phyloP scores from a whole-genome alignment of 2,888 invertebrate genomes.

The Osedax fenrisi region DNA sequence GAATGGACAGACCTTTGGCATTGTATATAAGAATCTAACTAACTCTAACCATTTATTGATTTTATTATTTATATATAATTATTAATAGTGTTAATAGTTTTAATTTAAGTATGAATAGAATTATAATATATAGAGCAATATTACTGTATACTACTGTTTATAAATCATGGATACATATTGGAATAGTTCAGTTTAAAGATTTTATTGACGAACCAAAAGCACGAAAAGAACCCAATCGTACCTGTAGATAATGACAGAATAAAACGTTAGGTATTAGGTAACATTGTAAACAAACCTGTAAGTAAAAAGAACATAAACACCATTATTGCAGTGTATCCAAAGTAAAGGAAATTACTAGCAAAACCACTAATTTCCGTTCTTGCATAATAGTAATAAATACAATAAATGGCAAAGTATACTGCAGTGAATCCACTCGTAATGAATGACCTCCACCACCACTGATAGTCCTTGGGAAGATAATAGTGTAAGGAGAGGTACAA shows the following conservation, averaged over 20 bases:
- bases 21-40: too few relatives aligned
- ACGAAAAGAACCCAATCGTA: slow-evolving; percentile 89
- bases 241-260: slow-evolving; percentile 56
- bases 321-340: slow-evolving; percentile 94
- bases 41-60: too few relatives aligned
- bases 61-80: too few relatives aligned
- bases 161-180: too few relatives aligned
- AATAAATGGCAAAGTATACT: slow-evolving; percentile 87
- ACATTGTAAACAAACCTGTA: slow-evolving; percentile 60
- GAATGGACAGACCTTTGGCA: too few relatives aligned
- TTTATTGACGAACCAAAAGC: slow-evolving; percentile 95
- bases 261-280: not conserved
- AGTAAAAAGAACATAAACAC: slow-evolving; percentile 93
- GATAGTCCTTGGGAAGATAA: slow-evolving; percentile 88
- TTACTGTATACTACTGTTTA: too few relatives aligned
- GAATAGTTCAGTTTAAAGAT: slow-evolving; percentile 61
- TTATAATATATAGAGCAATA: too few relatives aligned
- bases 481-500: too few relatives aligned
- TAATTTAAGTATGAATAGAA: too few relatives aligned
- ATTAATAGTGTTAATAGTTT: too few relatives aligned
- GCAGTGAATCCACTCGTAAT: slow-evolving; percentile 92
- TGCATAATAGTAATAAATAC: slow-evolving; percentile 90
- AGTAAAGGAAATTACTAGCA: slow-evolving; percentile 88
- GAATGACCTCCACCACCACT: slow-evolving; percentile 98
- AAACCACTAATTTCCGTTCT: slow-evolving; percentile 87